Conservation (phyloP, 2,797 vertebrate genomes). For the Masticophis lateralis region DNA sequence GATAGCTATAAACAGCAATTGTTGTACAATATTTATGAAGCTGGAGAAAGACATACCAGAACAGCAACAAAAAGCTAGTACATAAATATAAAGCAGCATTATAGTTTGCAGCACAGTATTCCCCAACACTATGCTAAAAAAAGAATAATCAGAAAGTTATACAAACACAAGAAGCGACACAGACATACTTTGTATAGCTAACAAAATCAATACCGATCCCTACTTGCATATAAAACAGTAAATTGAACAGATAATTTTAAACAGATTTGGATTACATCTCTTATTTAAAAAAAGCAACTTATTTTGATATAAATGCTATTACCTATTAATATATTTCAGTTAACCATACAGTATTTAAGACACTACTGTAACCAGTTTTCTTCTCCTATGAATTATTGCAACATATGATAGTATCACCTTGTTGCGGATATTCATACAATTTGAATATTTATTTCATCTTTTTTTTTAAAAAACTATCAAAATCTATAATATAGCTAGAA, state of each 20-base stretch:
- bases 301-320: not conserved
- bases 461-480: not conserved
- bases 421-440: not conserved
- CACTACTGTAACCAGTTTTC: not conserved
- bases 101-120: not conserved
- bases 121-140: not conserved
- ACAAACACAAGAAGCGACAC: not conserved
- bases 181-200: not conserved
- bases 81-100: not conserved
- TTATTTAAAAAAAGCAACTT: not conserved
- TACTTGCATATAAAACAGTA: not conserved
- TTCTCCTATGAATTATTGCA: constrained; percentile 6
- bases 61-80: not conserved
- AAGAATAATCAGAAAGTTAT: not conserved
- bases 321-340: not conserved
- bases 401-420: not conserved
- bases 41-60: not conserved
- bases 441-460: not conserved
- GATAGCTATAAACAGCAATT: not conserved
- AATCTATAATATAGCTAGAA: not conserved
- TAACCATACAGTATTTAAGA: not conserved
- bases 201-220: not conserved
- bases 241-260: not conserved
- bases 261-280: not conserved
- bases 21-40: not conserved